Evolutionary conservation across 2,888 invertebrate species (phyloP), one percentile per base, ranked within the genome.

Genomic region (Nomada ruficornis): DNA sequence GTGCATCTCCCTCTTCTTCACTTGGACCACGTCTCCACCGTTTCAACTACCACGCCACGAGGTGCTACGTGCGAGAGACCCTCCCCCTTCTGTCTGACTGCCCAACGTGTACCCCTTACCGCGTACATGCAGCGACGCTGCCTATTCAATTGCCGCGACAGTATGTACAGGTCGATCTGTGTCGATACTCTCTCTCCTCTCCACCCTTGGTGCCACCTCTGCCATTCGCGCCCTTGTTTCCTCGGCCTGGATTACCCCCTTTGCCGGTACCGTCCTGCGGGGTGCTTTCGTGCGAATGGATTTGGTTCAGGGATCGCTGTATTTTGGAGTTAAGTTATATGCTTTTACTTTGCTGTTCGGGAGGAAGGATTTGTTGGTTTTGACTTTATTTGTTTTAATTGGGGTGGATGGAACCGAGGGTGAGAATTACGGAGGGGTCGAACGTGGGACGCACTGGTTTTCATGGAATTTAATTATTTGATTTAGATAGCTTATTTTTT

Each of bases 121-220:
- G 63, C 81, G 81, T 79, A 69, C 63, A 74, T 79, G 82, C 85
- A 83, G 81, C 84, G 80, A 75, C 64, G 76, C 65, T 69, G 80
- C 57, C 89, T 88, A 90, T 89, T 90, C 89, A 90, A 90, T 90
- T 89, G 90, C 86, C 72, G 83, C 85, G 85, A 84, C 87, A 82
- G 78, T 87, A 82, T 86, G 47, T 10, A 47, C 47, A 7, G 7
- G 84, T 85, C 74, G 73, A 69, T 65, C 52, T 47, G 13, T 15
- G 47, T 15, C 15, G 47, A 15, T 47, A 13, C 47, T 7, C 2
- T 11, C 50, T 62, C 9, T 26, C 63, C 26, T 44, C 23, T 52
- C 50, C 65, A 65, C 29, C n/a, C 59, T 52, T 57, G 47, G 15
- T 7, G 7, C 42, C 18, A 15, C 7, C n/a, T 15, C 36, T 36